phyloP scores from a whole-genome alignment of 2,113 vertebrate species.

The Aix galericulata region DNA sequence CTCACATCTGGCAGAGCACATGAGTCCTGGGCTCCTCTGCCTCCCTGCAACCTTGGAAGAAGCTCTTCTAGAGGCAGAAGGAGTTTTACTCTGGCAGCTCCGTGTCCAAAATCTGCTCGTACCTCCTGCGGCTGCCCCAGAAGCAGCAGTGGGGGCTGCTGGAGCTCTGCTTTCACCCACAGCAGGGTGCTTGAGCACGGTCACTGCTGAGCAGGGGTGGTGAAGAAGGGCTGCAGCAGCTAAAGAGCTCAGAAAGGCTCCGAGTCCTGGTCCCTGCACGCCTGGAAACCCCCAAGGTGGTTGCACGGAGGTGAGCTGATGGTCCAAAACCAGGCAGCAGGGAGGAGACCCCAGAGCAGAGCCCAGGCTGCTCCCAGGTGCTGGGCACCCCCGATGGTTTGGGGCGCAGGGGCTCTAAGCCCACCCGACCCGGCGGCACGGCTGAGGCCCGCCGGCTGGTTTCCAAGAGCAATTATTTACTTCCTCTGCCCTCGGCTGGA shows the following conservation, averaged over 20 bases:
- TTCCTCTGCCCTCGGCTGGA: slow-evolving; percentile 25
- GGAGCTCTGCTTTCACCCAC: background rate
- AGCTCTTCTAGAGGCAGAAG: background rate
- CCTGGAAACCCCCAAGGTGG: background rate
- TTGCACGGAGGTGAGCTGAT: background rate
- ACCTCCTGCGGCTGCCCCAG: background rate
- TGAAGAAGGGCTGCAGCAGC: rapidly evolving
- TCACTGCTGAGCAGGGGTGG: background rate
- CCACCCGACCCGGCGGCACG: rapidly evolving
- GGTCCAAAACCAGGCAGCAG: background rate
- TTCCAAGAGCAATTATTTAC: background rate
- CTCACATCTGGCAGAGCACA: background rate
- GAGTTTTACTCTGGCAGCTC: background rate
- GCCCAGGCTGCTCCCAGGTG: background rate
- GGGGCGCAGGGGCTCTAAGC: background rate
- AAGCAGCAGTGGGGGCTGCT: background rate
- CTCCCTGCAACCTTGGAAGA: background rate
- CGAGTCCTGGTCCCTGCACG: background rate
- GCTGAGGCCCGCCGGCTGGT: background rate
- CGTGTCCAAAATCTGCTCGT: background rate
- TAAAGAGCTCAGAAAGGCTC: background rate
- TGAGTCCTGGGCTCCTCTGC: rapidly evolving
- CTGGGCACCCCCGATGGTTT: background rate
- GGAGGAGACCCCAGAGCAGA: background rate
- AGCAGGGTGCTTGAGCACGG: rapidly evolving